A percentile compares a stretch with the other conserved stretches of the same genome.
Evolutionary conservation across 2,888 invertebrate species (phyloP).

Genomic region (Caenorhabditis panamensis): DNA sequence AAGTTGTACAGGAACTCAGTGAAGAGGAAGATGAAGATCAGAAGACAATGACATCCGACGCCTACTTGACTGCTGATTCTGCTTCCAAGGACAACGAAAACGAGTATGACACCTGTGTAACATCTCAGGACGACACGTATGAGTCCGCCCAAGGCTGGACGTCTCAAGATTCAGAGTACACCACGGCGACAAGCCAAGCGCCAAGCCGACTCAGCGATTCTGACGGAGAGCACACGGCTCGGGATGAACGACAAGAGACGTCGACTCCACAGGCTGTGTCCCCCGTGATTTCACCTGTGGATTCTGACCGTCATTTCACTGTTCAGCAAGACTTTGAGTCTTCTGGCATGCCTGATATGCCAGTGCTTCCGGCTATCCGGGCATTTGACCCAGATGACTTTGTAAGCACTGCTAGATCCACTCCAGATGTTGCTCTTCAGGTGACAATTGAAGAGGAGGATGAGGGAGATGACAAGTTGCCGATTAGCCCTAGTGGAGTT

Average conservation of each 20-base stretch:
- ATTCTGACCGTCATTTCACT: slow-evolving; percentile 73
- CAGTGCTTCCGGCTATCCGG: slow-evolving; percentile 49
- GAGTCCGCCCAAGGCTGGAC: slow-evolving; percentile 72
- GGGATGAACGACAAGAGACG: slow-evolving; percentile 57
- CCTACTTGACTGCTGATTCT: slow-evolving; percentile 67
- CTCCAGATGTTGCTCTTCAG: slow-evolving; percentile 70
- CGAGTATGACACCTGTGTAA: slow-evolving; percentile 74
- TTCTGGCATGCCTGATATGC: too few relatives aligned
- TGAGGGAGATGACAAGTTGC: slow-evolving; percentile 62
- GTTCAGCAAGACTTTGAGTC: slow-evolving; percentile 64
- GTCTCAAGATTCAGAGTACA: slow-evolving; percentile 73
- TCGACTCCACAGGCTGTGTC: slow-evolving; percentile 65
- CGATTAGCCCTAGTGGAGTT: slow-evolving; percentile 68
- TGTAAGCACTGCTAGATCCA: slow-evolving; percentile 64
- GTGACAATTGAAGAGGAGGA: slow-evolving; percentile 69
- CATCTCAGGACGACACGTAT: slow-evolving; percentile 73
- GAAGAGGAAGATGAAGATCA: slow-evolving; percentile 53
- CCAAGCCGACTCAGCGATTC: slow-evolving; percentile 63
- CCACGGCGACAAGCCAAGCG: slow-evolving; percentile 65
- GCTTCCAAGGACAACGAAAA: slow-evolving; percentile 66
- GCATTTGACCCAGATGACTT: slow-evolving; percentile 59
- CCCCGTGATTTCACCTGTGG: slow-evolving; percentile 75
- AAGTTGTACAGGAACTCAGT: slow-evolving; percentile 36
- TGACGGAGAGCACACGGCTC: slow-evolving; percentile 46
- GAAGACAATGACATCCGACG: slow-evolving; percentile 48